These are phyloP conservation scores for Pilophorus perplexus DNA, from an alignment of 2,888 invertebrate genomes.

Conservation along the genomic window DNA sequence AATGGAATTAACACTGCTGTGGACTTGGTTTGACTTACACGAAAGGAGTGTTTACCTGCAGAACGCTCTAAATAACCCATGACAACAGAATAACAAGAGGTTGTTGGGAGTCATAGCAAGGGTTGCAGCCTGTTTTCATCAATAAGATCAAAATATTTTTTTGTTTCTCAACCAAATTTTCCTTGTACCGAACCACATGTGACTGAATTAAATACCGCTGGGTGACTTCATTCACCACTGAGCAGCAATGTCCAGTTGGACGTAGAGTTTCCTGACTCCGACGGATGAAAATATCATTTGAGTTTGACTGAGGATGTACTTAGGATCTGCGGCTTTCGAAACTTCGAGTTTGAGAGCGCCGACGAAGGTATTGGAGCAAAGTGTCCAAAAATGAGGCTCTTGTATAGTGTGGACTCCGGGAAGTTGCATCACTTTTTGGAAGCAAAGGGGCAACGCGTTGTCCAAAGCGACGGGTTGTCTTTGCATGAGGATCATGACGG, in stretches of 20 bases:
- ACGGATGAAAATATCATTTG: conserved; percentile 91
- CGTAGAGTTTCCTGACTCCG: conserved; percentile 86
- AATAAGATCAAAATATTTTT: too few relatives aligned
- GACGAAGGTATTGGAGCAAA: conserved; percentile 89
- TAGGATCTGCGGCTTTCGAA: conserved; percentile 85
- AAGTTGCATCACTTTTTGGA: conserved; percentile 80
- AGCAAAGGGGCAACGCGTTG: conserved; percentile 78
- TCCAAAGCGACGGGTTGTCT: conserved; percentile 83
- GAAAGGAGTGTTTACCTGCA: too few relatives aligned
- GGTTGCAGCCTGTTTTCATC: too few relatives aligned
- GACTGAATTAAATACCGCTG: background rate
- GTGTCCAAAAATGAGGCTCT: conserved; percentile 97
- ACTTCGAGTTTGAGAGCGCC: conserved; percentile 94
- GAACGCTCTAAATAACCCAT: too few relatives aligned
- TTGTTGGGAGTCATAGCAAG: too few relatives aligned
- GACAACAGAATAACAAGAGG: too few relatives aligned
- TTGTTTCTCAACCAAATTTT: too few relatives aligned
- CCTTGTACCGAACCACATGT: too few relatives aligned
- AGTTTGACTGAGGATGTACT: conserved; percentile 88
- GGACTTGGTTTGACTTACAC: too few relatives aligned
- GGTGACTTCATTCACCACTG: too few relatives aligned
- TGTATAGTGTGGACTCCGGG: conserved; percentile 94
- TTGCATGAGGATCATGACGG: conserved; percentile 89
- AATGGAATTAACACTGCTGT: too few relatives aligned
- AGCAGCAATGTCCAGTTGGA: conserved; percentile 88